Base-by-base conservation (phyloP, 1,140 invertebrate genomes). In the Drosophila parabipectinata region DNA sequence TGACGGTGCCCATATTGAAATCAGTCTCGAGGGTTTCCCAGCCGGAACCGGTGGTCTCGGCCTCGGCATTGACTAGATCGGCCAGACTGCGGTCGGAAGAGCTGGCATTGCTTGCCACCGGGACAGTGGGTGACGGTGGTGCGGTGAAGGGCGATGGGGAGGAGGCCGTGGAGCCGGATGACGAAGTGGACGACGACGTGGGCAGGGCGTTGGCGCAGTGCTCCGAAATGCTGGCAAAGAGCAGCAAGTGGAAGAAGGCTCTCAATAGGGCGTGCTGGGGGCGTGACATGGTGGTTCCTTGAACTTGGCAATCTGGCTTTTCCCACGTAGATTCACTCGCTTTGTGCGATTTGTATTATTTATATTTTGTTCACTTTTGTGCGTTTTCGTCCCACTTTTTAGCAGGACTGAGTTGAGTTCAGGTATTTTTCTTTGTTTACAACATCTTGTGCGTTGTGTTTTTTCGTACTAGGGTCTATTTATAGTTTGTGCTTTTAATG, bases 11-110 rank as follows among this genome's bases (percentile, higher is more conserved):
- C 57, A 72, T 57, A 9, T 62, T 78, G 39, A 73, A 82, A 47
- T 90, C 89, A 91, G 84, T 89, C 80, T 91, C 89, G 79, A 77
- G 62, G 44, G 77, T 76, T 77, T 80, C 89, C 77, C 76, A 82
- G 53, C 79, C 82, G 21, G 66, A 77, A 45, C 62, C 79, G 21
- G 57, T 76, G 39, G 64, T 75, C 10, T 55, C 72, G n/a, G 67
- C 63, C 44, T 77, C 72, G 56, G 58, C 63, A 47, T 83, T 81
- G 77, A 71, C 75, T 56, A 88, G 85, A 87, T 84, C 81, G 67
- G 59, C 32, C 34, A 82, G 26, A 14, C 37, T 66, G 41, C 50
- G 64, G 47, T 62, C 61, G 47, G 75, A 67, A 45, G 61, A 47
- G 44, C 50, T 72, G 51, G 57, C 58, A 26, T 3, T 50, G 12